phyloP scores from a whole-genome alignment of 2,797 vertebrate species.

The Peromyscus attwateri region DNA sequence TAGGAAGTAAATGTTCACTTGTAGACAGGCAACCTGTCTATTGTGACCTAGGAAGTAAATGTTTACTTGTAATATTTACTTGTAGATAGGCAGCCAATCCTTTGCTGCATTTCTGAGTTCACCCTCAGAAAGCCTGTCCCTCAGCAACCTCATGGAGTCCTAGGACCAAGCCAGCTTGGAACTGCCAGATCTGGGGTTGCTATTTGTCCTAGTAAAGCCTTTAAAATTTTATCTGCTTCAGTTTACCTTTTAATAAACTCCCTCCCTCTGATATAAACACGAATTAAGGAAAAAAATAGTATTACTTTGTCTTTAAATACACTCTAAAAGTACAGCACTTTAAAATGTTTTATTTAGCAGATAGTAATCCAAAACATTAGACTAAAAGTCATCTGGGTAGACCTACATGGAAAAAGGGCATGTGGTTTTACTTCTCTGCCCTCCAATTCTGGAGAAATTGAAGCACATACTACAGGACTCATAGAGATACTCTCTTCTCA shows the following conservation, averaged over 20 bases:
- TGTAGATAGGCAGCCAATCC: neutral
- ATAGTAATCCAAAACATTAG: constrained; percentile 8
- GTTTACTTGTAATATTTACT: constrained; percentile 25
- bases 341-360: constrained; percentile 15
- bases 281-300: neutral
- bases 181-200: neutral
- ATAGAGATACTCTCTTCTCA: neutral
- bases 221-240: neutral
- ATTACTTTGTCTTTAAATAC: constrained; percentile 14
- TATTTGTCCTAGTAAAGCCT: neutral
- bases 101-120: neutral
- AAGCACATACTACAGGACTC: neutral
- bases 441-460: neutral
- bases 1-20: constrained; percentile 54
- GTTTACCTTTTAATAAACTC: neutral
- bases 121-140: neutral
- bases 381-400: neutral
- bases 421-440: neutral
- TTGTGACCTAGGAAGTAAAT: constrained; percentile 59
- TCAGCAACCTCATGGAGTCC: neutral
- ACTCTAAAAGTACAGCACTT: neutral
- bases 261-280: neutral
- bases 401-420: constrained; percentile 40
- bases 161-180: neutral
- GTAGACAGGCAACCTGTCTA: neutral